Percentiles rank a stretch among this genome's conserved stretches.
These are phyloP conservation scores for Typhlichthys eigenmanni DNA, from an alignment of 2,797 vertebrate genomes.

Conservation along the genomic window DNA sequence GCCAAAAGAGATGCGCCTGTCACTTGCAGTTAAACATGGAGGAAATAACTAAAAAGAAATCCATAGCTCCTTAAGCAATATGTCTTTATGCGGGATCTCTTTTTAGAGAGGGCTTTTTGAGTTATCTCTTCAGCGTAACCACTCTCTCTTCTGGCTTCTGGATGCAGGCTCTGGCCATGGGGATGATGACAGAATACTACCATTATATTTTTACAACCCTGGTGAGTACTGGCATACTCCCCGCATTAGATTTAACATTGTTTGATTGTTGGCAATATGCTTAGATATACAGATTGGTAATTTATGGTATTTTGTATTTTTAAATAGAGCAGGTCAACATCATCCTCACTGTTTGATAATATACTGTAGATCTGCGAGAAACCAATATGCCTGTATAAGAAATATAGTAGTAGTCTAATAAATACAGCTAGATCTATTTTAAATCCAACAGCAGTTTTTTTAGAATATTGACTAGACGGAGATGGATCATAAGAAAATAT, in stretches of 20 bases:
- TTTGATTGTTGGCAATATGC: conserved; percentile 1
- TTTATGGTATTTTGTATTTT: background rate
- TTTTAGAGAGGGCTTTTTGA: conserved; percentile 13
- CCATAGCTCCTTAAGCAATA: conserved; percentile 23
- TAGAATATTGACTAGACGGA: too few relatives aligned
- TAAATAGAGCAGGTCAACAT: too few relatives aligned
- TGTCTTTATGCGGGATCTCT: conserved; percentile 3
- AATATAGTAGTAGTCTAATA: too few relatives aligned
- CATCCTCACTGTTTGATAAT: too few relatives aligned
- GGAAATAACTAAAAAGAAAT: conserved; percentile 24
- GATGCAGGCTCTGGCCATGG: conserved; percentile 92
- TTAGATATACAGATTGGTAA: background rate
- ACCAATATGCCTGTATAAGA: too few relatives aligned
- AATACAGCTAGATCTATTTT: too few relatives aligned
- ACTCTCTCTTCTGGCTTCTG: conserved; percentile 39
- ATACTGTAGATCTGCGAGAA: too few relatives aligned
- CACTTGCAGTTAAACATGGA: conserved; percentile 22
- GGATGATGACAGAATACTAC: conserved; percentile 99
- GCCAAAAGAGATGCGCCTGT: background rate
- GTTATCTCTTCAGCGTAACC: background rate
- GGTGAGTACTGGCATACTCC: conserved; percentile 79
- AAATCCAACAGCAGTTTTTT: too few relatives aligned
- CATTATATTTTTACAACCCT: conserved; percentile 98
- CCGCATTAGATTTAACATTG: conserved; percentile 8
- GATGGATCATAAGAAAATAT: too few relatives aligned